Evolutionary conservation across 53 echinoderm and acorn worm genomes (phyloP).

Genomic region (Echinarachnius parma): DNA sequence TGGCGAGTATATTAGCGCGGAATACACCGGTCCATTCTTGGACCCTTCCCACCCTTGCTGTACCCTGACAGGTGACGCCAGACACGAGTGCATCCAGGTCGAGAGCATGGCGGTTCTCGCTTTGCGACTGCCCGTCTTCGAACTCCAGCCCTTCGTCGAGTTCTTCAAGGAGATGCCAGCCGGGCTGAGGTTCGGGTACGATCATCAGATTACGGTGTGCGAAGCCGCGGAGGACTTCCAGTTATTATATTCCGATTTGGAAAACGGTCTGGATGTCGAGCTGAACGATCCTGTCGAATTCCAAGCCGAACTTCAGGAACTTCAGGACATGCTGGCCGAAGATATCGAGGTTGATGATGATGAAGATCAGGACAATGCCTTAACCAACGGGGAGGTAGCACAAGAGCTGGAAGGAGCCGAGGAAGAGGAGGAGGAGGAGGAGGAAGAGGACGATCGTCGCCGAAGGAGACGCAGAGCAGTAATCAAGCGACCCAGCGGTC

Average conservation of each 20-base stretch:
- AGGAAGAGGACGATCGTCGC: slow-evolving; percentile 8
- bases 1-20: slow-evolving; percentile 6
- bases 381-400: neutral
- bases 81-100: slow-evolving; percentile 2
- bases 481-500: neutral
- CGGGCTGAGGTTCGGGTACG: neutral
- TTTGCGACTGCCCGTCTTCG: slow-evolving; percentile 1
- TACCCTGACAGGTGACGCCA: neutral
- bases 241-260: slow-evolving; percentile 1
- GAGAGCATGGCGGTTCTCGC: slow-evolving; percentile 13
- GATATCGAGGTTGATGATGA: slow-evolving; percentile 11
- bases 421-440: slow-evolving; percentile 11
- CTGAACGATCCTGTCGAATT: neutral
- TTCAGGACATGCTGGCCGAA: slow-evolving; percentile 9
- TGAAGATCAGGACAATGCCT: neutral
- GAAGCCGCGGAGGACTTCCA: slow-evolving; percentile 7
- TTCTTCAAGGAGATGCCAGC: slow-evolving; percentile 21
- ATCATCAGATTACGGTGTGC: slow-evolving; percentile 12
- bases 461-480: neutral
- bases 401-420: neutral
- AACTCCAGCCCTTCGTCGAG: slow-evolving; percentile 8
- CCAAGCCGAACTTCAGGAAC: neutral
- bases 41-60: slow-evolving; percentile 22
- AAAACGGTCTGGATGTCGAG: slow-evolving; percentile 14
- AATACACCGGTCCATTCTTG: slow-evolving; percentile 12